Conservation (phyloP, 1,140 invertebrate species). For the Drosophila arawakana region DNA sequence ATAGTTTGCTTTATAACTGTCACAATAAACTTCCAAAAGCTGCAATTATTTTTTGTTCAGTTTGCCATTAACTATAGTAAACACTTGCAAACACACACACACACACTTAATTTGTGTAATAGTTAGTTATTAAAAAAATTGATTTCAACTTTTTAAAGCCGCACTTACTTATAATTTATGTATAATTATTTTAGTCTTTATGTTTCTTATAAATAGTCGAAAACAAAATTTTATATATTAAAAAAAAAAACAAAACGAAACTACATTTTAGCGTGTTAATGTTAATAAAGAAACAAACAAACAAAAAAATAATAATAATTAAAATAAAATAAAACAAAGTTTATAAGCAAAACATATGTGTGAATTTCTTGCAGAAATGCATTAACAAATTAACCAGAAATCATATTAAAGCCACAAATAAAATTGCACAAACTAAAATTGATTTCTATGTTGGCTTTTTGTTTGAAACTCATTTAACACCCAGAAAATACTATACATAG, state of each 20-base stretch:
- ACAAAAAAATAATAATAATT: constrained; percentile 26
- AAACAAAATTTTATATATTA: constrained; percentile 75
- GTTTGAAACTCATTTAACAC: constrained; percentile 11
- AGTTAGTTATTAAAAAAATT: constrained; percentile 44
- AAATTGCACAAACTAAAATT: constrained; percentile 1
- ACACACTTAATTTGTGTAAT: constrained; percentile 45
- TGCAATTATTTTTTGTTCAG: constrained; percentile 7
- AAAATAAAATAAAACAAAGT: constrained; percentile 64
- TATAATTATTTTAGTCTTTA: constrained; percentile 70
- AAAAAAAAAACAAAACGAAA: constrained; percentile 54
- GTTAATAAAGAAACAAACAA: constrained; percentile 56
- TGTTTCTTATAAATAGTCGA: constrained; percentile 64
- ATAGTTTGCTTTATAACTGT: constrained; percentile 7
- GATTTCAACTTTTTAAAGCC: constrained; percentile 50
- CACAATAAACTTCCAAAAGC: constrained; percentile 5
- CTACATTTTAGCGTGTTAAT: constrained; percentile 75
- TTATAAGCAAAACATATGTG: constrained; percentile 58
- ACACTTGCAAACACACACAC: background rate
- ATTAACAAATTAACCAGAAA: constrained; percentile 11
- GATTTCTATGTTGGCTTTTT: background rate
- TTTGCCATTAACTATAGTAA: constrained; percentile 17
- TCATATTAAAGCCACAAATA: background rate
- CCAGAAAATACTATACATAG: constrained; percentile 16
- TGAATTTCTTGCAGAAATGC: constrained; percentile 65
- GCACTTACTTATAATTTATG: constrained; percentile 54